These are phyloP conservation scores for Notothenia rossii DNA, from an alignment of 2,113 vertebrate genomes.

Conservation along the genomic window DNA sequence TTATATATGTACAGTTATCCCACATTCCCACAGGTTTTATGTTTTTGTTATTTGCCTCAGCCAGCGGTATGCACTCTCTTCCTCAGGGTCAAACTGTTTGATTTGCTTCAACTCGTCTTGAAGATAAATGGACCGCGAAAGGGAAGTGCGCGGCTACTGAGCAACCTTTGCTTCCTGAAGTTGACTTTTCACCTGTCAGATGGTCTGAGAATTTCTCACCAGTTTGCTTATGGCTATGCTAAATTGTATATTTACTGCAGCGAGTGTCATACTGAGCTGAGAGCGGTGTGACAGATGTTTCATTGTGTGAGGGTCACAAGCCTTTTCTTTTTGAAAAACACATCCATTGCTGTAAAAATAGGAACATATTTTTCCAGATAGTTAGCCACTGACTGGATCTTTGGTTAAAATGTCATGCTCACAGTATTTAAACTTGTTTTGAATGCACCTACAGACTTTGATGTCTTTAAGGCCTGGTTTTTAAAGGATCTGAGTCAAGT, in stretches of 20 bases:
- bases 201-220: constrained; percentile 36
- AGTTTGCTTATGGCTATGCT: constrained; percentile 36
- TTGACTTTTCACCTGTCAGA: constrained; percentile 41
- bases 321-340: constrained; percentile 15
- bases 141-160: constrained; percentile 40
- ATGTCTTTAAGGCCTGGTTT: neutral
- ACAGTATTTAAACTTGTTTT: neutral
- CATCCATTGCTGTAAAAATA: neutral
- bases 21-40: constrained; percentile 11
- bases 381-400: neutral
- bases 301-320: neutral
- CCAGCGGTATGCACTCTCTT: constrained; percentile 7
- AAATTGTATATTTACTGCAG: constrained; percentile 19
- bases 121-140: constrained; percentile 53
- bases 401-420: neutral
- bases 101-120: constrained; percentile 36
- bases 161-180: constrained; percentile 47
- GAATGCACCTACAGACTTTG: neutral
- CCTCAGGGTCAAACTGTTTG: constrained; percentile 46
- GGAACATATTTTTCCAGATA: neutral
- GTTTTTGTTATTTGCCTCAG: constrained; percentile 38
- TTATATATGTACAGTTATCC: constrained; percentile 8
- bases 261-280: neutral
- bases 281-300: constrained; percentile 11
- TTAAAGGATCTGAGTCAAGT: neutral